Evolutionary conservation across 1,140 invertebrate genomes (phyloP), one percentile per base, ranked within the genome.

Genomic region (Globodera ellingtonae): DNA sequence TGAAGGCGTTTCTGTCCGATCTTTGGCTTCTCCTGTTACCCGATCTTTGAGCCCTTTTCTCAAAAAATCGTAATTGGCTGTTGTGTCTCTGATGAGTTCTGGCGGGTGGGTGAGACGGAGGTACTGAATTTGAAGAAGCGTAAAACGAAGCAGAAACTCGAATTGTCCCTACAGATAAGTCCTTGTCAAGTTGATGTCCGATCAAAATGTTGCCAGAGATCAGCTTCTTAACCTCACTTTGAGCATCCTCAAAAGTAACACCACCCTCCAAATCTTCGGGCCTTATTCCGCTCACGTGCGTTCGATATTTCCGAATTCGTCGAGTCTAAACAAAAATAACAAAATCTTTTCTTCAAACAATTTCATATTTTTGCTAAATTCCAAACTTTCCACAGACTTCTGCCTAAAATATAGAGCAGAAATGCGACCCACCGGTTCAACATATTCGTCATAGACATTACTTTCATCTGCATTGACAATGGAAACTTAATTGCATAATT

Each of bases 361-460:
- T 35, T 35, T 35, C 0, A 35, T 35, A 35, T 1, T 35, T 35
- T 35, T 35, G 35, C 35, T 35, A 35, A 35, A 1, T 35, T 35
- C 35, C 35, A 35, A 35, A 35, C 35, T 35, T 35, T 35, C 35
- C 35, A 35, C 35, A 35, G 35, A 35, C 35, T 35, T 35, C 35
- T 35, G 35, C 35, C 24, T 9, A 50, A 50, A 13, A 10, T 24
- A 75, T 67, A 15, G 13, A 13, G 35, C 59, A 62, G 13, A 47
- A 74, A 18, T n/a, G 44, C 6, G 18, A 77, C 50, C 67, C 44
- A 66, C 62, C 35, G 95, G 94, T 88, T 94, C 93, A 0, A 97
- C 95, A 91, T 93, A 96, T 85, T 94, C 95, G 88, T 98, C 95
- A 89, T 96, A 95, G 66, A 98, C 88, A 84, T 94, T 94, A 81